Percentiles rank a stretch among this genome's conserved stretches.
These are phyloP conservation scores for Carollia perspicillata DNA, from an alignment of 2,113 vertebrate genomes.

Conservation along the genomic window DNA sequence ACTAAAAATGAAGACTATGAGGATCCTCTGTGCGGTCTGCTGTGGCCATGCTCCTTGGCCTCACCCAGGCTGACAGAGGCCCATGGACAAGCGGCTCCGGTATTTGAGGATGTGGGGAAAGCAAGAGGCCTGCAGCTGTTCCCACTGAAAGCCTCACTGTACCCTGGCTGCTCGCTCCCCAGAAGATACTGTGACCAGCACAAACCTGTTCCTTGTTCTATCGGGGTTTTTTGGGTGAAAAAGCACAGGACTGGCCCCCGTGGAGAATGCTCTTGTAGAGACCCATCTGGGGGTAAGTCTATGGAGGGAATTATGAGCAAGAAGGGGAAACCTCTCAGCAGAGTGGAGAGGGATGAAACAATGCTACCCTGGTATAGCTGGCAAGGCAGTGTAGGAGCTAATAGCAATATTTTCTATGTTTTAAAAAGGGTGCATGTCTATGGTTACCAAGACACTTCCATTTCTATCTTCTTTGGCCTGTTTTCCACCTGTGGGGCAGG, in stretches of 20 bases:
- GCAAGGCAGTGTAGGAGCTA: neutral
- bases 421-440: neutral
- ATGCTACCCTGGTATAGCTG: neutral
- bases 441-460: neutral
- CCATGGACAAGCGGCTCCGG: neutral
- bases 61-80: neutral
- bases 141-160: constrained; percentile 30
- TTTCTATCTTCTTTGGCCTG: neutral
- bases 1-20: neutral
- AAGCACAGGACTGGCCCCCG: constrained; percentile 12
- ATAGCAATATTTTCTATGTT: neutral
- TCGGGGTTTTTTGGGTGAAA: neutral
- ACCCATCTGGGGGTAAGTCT: neutral
- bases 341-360: neutral
- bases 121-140: constrained; percentile 33
- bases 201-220: neutral
- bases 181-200: neutral
- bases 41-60: neutral
- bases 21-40: neutral
- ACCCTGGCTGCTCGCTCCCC: neutral
- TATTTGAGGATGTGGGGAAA: neutral
- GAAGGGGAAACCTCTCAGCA: neutral
- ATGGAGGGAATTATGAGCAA: neutral
- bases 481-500: neutral
- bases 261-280: neutral